phyloP scores from a whole-genome alignment of 2,113 vertebrate species.

The Pseudolaguvia tuberculata region DNA sequence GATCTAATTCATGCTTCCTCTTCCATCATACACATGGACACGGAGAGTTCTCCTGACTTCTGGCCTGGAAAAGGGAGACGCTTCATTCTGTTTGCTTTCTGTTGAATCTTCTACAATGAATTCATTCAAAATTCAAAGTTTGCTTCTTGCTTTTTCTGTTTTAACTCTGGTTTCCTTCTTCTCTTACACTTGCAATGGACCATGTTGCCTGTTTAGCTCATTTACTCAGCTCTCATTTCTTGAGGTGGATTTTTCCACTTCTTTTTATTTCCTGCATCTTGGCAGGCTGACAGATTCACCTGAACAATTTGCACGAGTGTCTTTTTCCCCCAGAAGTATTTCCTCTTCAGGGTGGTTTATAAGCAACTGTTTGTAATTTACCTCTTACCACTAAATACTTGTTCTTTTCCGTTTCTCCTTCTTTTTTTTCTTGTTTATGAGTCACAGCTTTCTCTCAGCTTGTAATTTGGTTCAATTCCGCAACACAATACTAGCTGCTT shows the following conservation, averaged over 20 bases:
- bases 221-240: constrained; percentile 62
- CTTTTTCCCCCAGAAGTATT: constrained; percentile 48
- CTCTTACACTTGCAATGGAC: constrained; percentile 22
- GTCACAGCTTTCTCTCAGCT: constrained; percentile 24
- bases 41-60: neutral
- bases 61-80: neutral
- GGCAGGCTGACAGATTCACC: constrained; percentile 67
- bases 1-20: too few species aligned
- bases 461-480: constrained; percentile 28
- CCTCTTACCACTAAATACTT: constrained; percentile 46
- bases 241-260: constrained; percentile 62
- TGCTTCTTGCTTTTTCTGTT: neutral
- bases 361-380: constrained; percentile 62
- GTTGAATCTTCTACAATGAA: neutral
- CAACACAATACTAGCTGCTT: too few species aligned
- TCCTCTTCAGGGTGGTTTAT: constrained; percentile 66
- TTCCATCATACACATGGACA: neutral
- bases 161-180: constrained; percentile 19
- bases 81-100: neutral
- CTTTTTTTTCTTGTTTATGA: constrained; percentile 41
- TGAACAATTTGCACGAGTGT: constrained; percentile 68
- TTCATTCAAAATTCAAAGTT: neutral
- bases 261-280: constrained; percentile 44
- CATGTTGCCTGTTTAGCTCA: constrained; percentile 60
- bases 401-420: constrained; percentile 33